Percentiles rank a stretch among this genome's conserved stretches.
Conservation (phyloP, 2,797 vertebrate genomes). For the Philypnodon macrostomus region DNA sequence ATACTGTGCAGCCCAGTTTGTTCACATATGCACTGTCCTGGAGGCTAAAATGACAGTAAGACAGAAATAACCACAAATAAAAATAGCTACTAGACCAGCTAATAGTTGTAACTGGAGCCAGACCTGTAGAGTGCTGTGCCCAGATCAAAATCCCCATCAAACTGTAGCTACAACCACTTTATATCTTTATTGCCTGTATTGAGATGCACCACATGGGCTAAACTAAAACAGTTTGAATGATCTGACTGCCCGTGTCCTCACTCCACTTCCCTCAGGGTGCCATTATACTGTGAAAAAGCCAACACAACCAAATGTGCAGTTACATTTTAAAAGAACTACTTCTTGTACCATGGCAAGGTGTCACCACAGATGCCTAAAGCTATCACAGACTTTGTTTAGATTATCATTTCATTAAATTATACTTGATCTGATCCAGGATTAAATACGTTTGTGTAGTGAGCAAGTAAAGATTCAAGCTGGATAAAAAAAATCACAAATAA, state of each 20-base stretch:
- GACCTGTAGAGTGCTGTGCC: constrained; percentile 11
- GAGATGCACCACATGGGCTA: constrained; percentile 1
- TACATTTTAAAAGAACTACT: neutral
- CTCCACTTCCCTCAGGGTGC: constrained; percentile 1
- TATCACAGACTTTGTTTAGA: no score
- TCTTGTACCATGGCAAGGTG: no score
- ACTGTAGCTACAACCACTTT: constrained; percentile 34
- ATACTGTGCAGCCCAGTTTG: no score
- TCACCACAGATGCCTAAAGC: no score
- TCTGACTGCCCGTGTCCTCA: constrained; percentile 2
- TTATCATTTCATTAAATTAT: no score
- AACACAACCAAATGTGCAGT: neutral
- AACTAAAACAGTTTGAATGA: constrained; percentile 22
- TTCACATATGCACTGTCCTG: neutral
- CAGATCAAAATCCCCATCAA: constrained; percentile 25
- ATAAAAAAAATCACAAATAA: neutral
- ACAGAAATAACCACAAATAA: constrained; percentile 18
- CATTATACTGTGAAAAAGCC: constrained; percentile 8
- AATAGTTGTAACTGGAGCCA: constrained; percentile 22
- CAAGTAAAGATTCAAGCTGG: no score
- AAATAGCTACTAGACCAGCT: constrained; percentile 22
- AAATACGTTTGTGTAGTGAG: no score
- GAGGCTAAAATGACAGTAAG: constrained; percentile 8
- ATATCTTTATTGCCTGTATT: no score
- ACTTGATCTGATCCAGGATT: no score